Evolutionary conservation across 2,113 vertebrate species (phyloP), one percentile per base, ranked within the genome.

Genomic region (Embiotoca jacksoni): DNA sequence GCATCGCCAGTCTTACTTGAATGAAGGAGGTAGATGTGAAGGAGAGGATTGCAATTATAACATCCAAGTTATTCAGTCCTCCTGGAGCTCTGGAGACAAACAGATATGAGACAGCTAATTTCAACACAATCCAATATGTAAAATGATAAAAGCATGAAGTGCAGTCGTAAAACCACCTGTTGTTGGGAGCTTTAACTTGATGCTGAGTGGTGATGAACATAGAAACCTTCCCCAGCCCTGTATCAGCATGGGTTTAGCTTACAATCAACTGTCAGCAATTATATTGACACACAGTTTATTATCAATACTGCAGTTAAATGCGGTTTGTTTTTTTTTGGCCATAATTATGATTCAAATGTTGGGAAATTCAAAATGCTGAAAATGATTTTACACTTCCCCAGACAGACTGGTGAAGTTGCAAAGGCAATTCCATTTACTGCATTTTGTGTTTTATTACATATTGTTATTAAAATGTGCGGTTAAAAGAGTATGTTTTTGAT

Each of bases 11-110:
- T 4, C 7, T 36, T 50, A 35, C 78, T 71, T 3, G 0, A 77
- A 71, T 78, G 62, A 76, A 60, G 30, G 35, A 55, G 79, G 54
- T 75, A 73, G 75, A 83, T 74, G 73, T 77, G 71, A 44, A 72
- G 49, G 59, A 47, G 66, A 41, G 16, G 60, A 31, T 15, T 64
- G 60, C 23, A 23, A 2, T 60, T 35, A 54, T 5, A 47, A 53
- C 30, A 33, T 23, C 32, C 8, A 60, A 41, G 66, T 71, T 14
- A 58, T 32, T 66, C 53, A 36, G 31, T 41, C 15, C 30, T 69
- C 50, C 53, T 39, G 68, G 13, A 68, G 75, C 57, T 41, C 62
- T n/a, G 37, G 37, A 35, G 46, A 56, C 6, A 68, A 70, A 75
- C 50, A 61, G 39, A 59, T 47, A 46, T 0, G 11, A 56, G 23